Evolutionary conservation across 2,113 vertebrate species (phyloP).

Genomic region (Neodon shergylaensis): DNA sequence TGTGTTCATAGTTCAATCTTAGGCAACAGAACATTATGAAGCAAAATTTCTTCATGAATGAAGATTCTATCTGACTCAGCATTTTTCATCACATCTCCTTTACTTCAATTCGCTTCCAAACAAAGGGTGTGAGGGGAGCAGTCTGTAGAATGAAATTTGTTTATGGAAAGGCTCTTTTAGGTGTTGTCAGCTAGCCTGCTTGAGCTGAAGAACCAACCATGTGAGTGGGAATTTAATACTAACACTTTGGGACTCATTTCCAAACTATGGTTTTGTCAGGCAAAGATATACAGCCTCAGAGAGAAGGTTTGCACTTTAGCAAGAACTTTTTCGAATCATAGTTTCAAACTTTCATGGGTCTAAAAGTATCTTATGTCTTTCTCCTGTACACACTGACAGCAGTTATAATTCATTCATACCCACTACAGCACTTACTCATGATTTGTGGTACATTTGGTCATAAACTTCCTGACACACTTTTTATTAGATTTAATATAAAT

Average conservation of each 20-base stretch:
- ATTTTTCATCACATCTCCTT: not conserved
- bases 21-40: not conserved
- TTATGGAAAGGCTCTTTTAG: constrained; percentile 48
- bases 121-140: not conserved
- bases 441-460: constrained; percentile 68
- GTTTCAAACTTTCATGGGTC: constrained; percentile 64
- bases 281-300: constrained; percentile 69
- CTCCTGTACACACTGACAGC: not conserved
- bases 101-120: constrained; percentile 14
- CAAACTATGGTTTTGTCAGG: constrained; percentile 61
- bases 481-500: constrained; percentile 74
- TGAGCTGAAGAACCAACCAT: constrained; percentile 62
- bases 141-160: not conserved
- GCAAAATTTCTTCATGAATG: not conserved
- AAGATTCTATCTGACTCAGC: not conserved
- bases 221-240: constrained; percentile 69
- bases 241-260: constrained; percentile 61
- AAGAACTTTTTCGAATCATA: constrained; percentile 71
- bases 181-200: constrained; percentile 39
- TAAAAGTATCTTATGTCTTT: constrained; percentile 65
- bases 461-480: constrained; percentile 71
- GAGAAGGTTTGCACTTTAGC: constrained; percentile 54
- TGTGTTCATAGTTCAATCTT: not conserved
- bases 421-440: constrained; percentile 19
- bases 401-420: constrained; percentile 57